Percentiles rank a stretch among this genome's conserved stretches.
These are phyloP conservation scores for Anaspis maculata DNA, from an alignment of 2,888 invertebrate species.

Conservation along the genomic window DNA sequence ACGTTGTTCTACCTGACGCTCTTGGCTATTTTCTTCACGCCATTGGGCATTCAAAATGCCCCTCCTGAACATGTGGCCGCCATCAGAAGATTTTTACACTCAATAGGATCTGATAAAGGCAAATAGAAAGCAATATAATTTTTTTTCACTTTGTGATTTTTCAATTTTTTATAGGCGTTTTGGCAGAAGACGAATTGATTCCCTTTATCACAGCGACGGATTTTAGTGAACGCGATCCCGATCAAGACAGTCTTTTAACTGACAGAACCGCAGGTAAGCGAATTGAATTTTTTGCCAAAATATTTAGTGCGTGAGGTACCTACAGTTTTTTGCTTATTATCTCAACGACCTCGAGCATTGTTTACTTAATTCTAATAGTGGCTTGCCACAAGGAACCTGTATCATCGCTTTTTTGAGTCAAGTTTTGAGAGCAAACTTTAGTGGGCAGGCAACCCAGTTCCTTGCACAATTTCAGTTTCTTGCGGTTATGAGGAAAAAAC, in stretches of 20 bases:
- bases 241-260: constrained; percentile 34
- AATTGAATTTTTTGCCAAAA: too few species aligned
- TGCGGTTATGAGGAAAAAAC: too few species aligned
- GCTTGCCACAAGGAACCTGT: too few species aligned
- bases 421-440: too few species aligned
- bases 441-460: too few species aligned
- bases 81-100: constrained; percentile 20
- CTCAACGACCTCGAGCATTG: too few species aligned
- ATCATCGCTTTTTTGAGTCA: too few species aligned
- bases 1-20: constrained; percentile 29
- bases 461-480: too few species aligned
- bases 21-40: constrained; percentile 28
- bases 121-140: constrained; percentile 3
- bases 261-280: constrained; percentile 36
- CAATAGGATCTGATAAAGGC: constrained; percentile 26
- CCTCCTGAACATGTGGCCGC: constrained; percentile 24
- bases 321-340: too few species aligned
- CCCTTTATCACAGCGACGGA: constrained; percentile 34
- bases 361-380: too few species aligned
- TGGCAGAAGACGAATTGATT: constrained; percentile 39
- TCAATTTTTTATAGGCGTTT: constrained; percentile 16
- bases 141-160: too few species aligned
- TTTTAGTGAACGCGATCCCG: constrained; percentile 27
- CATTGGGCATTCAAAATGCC: constrained; percentile 24
- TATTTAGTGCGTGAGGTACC: too few species aligned